Percentiles rank a stretch among this genome's conserved stretches.
Conservation (phyloP, 2,113 vertebrate species). For the Tyrannus savana region DNA sequence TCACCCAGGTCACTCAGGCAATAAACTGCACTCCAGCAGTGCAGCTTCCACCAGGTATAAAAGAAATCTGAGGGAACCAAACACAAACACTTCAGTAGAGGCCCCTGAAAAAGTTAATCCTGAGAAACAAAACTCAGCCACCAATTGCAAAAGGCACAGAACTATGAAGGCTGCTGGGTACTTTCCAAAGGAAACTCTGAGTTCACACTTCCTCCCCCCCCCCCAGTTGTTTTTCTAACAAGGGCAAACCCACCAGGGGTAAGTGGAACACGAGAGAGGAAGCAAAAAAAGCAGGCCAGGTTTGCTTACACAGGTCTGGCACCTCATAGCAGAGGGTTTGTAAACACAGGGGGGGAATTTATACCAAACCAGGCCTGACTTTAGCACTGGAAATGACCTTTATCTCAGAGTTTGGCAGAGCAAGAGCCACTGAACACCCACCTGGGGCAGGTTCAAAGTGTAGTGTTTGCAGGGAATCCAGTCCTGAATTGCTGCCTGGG, state of each 20-base stretch:
- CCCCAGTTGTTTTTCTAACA: neutral
- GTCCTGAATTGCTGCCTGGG: neutral
- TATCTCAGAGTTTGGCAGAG: neutral
- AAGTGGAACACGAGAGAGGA: neutral
- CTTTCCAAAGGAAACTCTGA: slow-evolving; percentile 36
- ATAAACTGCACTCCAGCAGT: neutral
- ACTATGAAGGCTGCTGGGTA: neutral
- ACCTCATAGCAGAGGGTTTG: accelerated
- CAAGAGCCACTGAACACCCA: neutral
- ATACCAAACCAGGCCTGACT: neutral
- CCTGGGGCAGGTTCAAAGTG: neutral
- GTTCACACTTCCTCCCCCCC: neutral
- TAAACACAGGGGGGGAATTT: neutral
- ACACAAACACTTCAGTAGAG: neutral
- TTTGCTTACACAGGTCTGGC: neutral
- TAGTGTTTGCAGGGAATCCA: neutral
- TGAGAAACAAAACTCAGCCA: neutral
- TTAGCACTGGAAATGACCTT: neutral
- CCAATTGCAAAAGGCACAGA: neutral
- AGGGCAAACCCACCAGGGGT: neutral
- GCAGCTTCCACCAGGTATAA: neutral
- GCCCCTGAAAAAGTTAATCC: neutral
- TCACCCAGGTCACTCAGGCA: neutral
- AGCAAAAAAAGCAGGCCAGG: too few species aligned
- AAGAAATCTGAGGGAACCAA: neutral